Conservation (phyloP, 2,113 vertebrate species). For the Leptobrachium ailaonicum region DNA sequence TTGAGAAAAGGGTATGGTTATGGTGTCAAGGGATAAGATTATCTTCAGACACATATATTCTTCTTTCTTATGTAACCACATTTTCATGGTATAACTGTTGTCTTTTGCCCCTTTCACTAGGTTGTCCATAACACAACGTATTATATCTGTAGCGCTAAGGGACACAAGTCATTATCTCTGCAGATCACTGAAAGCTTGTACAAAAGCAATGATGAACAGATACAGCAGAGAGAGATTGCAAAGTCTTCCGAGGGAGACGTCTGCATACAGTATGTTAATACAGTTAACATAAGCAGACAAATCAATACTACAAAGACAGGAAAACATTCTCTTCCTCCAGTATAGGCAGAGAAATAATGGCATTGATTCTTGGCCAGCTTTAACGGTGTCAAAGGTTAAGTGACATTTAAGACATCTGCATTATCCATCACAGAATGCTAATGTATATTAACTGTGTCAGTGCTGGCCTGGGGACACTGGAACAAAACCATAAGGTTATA, state of each 20-base stretch:
- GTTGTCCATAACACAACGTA: constrained; percentile 13
- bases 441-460: constrained; percentile 48
- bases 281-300: constrained; percentile 51
- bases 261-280: constrained; percentile 51
- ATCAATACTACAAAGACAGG: constrained; percentile 50
- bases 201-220: constrained; percentile 44
- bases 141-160: constrained; percentile 10
- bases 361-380: constrained; percentile 50
- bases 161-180: constrained; percentile 42
- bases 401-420: constrained; percentile 52
- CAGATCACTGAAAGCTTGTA: constrained; percentile 24
- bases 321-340: constrained; percentile 50
- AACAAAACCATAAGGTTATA: constrained; percentile 2
- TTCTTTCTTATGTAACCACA: no score
- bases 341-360: constrained; percentile 50
- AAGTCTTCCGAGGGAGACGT: constrained; percentile 38
- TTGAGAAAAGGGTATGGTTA: no score
- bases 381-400: constrained; percentile 48
- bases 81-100: no score
- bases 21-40: no score
- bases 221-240: constrained; percentile 40
- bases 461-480: constrained; percentile 20
- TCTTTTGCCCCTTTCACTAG: neutral
- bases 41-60: no score
- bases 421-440: constrained; percentile 49